phyloP scores from a whole-genome alignment of 1,140 invertebrate genomes.

The Bombus pyrosoma region DNA sequence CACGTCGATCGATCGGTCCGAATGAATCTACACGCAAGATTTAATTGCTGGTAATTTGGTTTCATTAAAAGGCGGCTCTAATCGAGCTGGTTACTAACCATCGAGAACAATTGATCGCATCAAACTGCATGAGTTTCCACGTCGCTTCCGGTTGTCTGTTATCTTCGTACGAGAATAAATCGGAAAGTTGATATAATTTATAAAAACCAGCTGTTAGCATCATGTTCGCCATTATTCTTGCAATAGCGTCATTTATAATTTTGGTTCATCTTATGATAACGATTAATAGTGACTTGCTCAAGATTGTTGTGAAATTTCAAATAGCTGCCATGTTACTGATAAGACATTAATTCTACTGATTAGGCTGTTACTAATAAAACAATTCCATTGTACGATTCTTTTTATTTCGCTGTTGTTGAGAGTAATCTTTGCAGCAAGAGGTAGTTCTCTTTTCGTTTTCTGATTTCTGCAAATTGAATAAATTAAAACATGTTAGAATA shows the following conservation, averaged over 20 bases:
- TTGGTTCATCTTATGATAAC: neutral
- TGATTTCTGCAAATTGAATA: too few relatives aligned
- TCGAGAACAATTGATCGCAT: slow-evolving; percentile 27
- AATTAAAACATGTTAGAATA: too few relatives aligned
- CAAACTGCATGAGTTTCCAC: neutral
- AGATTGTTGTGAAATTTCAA: slow-evolving; percentile 1
- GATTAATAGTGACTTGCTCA: neutral
- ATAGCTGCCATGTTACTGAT: neutral
- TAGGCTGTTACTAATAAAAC: neutral
- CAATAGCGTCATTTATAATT: neutral
- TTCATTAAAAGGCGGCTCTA: slow-evolving; percentile 56
- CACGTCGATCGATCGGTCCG: neutral
- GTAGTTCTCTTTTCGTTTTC: too few relatives aligned
- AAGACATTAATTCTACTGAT: too few relatives aligned
- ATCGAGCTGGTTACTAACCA: slow-evolving; percentile 48
- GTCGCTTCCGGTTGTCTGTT: slow-evolving; percentile 17
- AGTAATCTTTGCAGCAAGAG: too few relatives aligned
- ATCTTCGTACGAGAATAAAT: neutral
- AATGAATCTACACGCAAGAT: slow-evolving; percentile 31
- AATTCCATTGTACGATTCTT: neutral
- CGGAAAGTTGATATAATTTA: neutral
- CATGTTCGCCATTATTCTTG: neutral
- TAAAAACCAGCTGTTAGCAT: neutral
- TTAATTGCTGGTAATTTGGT: slow-evolving; percentile 60
- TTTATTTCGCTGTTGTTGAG: neutral